Evolutionary conservation across 2,888 invertebrate genomes (phyloP), one percentile per base, ranked within the genome.

Genomic region (Ganaspis brasiliensis): DNA sequence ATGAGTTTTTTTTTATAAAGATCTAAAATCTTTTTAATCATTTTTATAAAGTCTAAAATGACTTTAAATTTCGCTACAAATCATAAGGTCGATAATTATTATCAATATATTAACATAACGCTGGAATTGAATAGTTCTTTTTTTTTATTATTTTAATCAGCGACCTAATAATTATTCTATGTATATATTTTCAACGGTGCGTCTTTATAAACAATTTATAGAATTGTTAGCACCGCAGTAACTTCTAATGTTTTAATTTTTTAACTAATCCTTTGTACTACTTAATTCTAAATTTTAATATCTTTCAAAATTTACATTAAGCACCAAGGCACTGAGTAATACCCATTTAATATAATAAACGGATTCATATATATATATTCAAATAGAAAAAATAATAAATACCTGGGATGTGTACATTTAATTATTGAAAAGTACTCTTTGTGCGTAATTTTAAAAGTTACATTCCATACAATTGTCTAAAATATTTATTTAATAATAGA

Each of bases 251-350:
- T 67, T 67, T 45, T 67, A 24, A n/a, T 31, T n/a, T 79, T 77
- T 82, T 81, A 74, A 57, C 73, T 72, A 77, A 75, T 73, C 67
- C 59, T 85, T 82, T 84, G 81, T 83, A 83, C 82, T 83, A 80
- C 77, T 82, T 80, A 67, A 67, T 14, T 45, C 21, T 67, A 67
- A 67, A 24, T 26, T 63, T 45, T 57, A 49, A 79, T 73, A 52
- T 67, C 55, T 67, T 55, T 14, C 63, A 49, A 67, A 49, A 67
- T 63, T 21, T 67, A 67, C 45, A 49, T 67, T 67, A 67, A 67
- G 67, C 67, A 67, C 67, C 67, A 67, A 67, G 67, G 40, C 67
- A 67, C 61, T 5, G 61, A 61, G 16, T 45, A 21, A n/a, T 26
- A 49, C 45, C 24, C 56, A 26, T 21, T 26, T 26, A 24, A 45